A percentile compares a stretch with the other conserved stretches of the same genome.
Evolutionary conservation across 1,140 invertebrate species (phyloP).

Genomic region (Sweltsa coloradensis): DNA sequence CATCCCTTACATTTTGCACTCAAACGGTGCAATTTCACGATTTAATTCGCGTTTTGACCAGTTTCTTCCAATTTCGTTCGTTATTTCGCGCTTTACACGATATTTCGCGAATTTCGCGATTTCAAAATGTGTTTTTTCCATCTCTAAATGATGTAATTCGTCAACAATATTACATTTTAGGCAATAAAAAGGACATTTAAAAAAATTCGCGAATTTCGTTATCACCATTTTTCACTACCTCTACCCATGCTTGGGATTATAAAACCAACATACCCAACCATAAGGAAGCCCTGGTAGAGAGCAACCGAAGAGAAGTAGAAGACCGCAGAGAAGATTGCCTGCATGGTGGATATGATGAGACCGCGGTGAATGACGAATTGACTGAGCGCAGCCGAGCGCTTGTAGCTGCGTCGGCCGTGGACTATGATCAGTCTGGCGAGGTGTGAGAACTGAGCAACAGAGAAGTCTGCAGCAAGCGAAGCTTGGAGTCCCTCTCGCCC

Average conservation of each 20-base stretch:
- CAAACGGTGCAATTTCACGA: too few species aligned
- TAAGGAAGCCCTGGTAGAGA: slow-evolving; percentile 94
- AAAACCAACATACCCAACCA: slow-evolving; percentile 91
- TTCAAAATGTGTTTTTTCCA: too few species aligned
- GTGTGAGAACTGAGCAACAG: slow-evolving; percentile 84
- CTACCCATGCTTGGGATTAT: not conserved
- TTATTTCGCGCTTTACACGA: too few species aligned
- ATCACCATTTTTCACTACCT: too few species aligned
- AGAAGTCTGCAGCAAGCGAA: slow-evolving; percentile 97
- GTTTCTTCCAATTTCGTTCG: too few species aligned
- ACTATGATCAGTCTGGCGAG: slow-evolving; percentile 80
- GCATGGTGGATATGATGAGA: slow-evolving; percentile 97
- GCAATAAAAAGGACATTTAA: too few species aligned
- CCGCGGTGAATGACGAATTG: slow-evolving; percentile 99
- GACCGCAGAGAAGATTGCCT: slow-evolving; percentile 96
- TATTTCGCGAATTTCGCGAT: too few species aligned
- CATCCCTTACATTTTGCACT: too few species aligned
- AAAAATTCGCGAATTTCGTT: too few species aligned
- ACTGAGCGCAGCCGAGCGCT: slow-evolving; percentile 87
- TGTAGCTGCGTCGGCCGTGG: slow-evolving; percentile 91
- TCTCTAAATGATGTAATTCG: too few species aligned
- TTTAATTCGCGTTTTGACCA: too few species aligned
- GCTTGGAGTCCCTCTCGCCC: slow-evolving; percentile 90
- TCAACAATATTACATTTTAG: too few species aligned
- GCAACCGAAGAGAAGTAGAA: slow-evolving; percentile 98